These are phyloP conservation scores for Hyles lineata DNA, from an alignment of 2,888 invertebrate species.

Conservation along the genomic window DNA sequence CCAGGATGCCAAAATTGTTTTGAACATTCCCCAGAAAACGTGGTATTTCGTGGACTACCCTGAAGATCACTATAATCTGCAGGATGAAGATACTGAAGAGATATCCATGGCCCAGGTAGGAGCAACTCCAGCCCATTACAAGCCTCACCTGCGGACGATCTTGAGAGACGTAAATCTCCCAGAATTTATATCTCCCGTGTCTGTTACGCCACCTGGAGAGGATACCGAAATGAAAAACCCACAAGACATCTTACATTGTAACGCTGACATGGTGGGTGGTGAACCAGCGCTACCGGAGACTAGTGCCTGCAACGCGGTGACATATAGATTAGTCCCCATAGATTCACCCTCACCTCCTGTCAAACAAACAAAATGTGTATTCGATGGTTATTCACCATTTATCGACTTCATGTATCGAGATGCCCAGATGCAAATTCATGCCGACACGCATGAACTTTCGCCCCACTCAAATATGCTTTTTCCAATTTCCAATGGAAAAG, in stretches of 20 bases:
- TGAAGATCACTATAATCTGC: constrained; percentile 31
- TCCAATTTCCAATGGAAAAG: neutral
- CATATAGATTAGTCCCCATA: too few relatives aligned
- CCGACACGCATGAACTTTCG: neutral
- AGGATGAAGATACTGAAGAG: constrained; percentile 31
- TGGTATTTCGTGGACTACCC: constrained; percentile 35
- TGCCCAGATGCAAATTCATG: constrained; percentile 2
- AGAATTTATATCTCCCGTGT: too few relatives aligned
- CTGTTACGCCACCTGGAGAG: too few relatives aligned
- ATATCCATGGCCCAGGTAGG: constrained; percentile 2
- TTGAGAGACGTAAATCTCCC: neutral
- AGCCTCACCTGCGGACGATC: neutral
- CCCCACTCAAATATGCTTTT: neutral
- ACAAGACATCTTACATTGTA: too few relatives aligned
- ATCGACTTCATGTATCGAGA: neutral
- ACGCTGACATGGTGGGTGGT: too few relatives aligned
- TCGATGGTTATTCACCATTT: neutral
- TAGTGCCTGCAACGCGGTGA: too few relatives aligned
- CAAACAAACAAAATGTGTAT: neutral
- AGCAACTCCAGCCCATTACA: neutral
- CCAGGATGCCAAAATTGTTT: constrained; percentile 35
- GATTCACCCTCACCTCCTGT: neutral
- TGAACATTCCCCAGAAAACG: constrained; percentile 35
- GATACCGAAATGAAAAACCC: too few relatives aligned
- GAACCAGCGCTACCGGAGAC: too few relatives aligned